phyloP scores from a whole-genome alignment of 2,888 invertebrate species.

The Ligdia adustata region DNA sequence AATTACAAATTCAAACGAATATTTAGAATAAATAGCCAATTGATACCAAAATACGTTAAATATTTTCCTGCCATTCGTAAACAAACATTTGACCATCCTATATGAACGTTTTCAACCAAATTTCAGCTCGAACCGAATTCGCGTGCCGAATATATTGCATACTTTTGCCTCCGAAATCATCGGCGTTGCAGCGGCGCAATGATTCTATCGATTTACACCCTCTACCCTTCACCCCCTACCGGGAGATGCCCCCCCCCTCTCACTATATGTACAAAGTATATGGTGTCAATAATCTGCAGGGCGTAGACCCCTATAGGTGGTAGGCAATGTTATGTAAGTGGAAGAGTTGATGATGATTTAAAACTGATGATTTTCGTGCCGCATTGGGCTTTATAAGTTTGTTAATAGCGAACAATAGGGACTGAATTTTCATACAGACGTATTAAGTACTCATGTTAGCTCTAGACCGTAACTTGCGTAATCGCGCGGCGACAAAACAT shows the following conservation, averaged over 20 bases:
- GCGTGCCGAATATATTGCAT: constrained; percentile 20
- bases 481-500: no score
- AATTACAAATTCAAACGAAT: no score
- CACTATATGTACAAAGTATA: constrained; percentile 22
- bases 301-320: constrained; percentile 12
- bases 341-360: no score
- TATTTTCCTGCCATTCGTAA: not conserved
- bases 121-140: not conserved
- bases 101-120: no score
- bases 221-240: constrained; percentile 44
- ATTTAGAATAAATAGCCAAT: no score
- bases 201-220: constrained; percentile 79
- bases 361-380: no score
- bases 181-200: constrained; percentile 60
- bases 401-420: no score
- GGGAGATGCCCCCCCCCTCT: constrained; percentile 12
- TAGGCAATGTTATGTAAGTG: constrained; percentile 8
- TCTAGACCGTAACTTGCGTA: no score
- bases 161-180: constrained; percentile 56
- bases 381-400: no score
- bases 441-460: no score
- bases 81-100: not conserved
- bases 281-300: constrained; percentile 22
- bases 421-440: no score
- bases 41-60: no score